Percentiles rank a stretch among this genome's conserved stretches.
These are phyloP conservation scores for Volucella inflata DNA, from an alignment of 2,888 invertebrate genomes.

Conservation along the genomic window DNA sequence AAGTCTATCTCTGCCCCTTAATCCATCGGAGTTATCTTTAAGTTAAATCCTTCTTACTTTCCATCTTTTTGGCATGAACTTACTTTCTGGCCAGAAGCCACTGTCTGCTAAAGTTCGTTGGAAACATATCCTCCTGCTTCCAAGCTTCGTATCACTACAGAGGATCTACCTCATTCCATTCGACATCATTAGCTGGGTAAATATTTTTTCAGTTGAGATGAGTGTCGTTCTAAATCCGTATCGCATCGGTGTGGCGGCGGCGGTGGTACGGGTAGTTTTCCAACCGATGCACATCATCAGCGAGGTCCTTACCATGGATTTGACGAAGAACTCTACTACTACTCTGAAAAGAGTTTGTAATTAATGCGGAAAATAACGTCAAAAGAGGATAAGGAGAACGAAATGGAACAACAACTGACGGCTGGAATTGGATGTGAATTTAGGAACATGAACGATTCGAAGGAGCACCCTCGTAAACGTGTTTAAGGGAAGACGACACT, in stretches of 20 bases:
- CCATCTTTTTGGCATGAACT: conserved; percentile 28
- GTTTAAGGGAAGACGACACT: conserved; percentile 42
- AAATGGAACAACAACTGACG: conserved; percentile 25
- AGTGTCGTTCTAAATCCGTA: conserved; percentile 56
- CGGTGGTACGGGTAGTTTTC: not conserved
- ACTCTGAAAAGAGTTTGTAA: conserved; percentile 62
- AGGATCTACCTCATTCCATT: conserved; percentile 41
- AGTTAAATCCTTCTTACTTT: conserved; percentile 61
- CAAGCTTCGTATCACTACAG: conserved; percentile 47
- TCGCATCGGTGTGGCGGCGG: conserved; percentile 29
- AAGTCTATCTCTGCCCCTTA: too few species aligned
- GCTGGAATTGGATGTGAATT: conserved; percentile 5
- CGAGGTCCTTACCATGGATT: not conserved
- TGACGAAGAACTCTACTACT: not conserved
- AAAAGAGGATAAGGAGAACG: conserved; percentile 9
- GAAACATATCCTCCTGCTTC: conserved; percentile 39
- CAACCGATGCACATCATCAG: conserved; percentile 39
- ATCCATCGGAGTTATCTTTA: not conserved
- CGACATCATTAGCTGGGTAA: conserved; percentile 73
- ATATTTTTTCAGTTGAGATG: conserved; percentile 69
- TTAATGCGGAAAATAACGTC: conserved; percentile 36
- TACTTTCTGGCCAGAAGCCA: conserved; percentile 74
- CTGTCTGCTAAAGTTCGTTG: conserved; percentile 54
- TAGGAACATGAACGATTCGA: conserved; percentile 18
- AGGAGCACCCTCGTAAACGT: conserved; percentile 12